These are phyloP conservation scores for Scaptomyza graminum DNA, from an alignment of 1,140 invertebrate species.

Conservation along the genomic window DNA sequence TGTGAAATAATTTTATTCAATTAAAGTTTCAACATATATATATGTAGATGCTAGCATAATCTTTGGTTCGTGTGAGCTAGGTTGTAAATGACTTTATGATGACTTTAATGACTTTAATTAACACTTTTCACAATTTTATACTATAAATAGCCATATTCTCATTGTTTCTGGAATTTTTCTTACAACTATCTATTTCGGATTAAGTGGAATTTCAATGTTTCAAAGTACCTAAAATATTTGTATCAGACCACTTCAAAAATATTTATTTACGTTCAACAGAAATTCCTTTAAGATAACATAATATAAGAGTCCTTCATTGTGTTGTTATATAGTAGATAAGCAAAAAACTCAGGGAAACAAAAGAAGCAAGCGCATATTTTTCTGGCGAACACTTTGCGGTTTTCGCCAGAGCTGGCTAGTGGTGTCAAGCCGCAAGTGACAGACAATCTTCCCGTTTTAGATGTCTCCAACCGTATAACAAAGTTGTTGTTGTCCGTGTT, in stretches of 20 bases:
- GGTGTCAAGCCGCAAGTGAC: slow-evolving; percentile 49
- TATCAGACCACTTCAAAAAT: not conserved
- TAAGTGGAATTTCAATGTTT: no score
- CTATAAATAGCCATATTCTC: no score
- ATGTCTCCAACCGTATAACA: slow-evolving; percentile 23
- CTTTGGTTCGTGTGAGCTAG: not conserved
- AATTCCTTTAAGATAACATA: not conserved
- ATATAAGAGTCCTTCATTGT: slow-evolving; percentile 6
- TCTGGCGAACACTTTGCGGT: slow-evolving; percentile 31
- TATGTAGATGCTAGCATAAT: no score
- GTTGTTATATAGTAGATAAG: not conserved
- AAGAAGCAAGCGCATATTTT: slow-evolving; percentile 24
- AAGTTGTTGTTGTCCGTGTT: slow-evolving; percentile 20
- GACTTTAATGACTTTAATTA: not conserved
- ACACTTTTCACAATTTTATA: no score
- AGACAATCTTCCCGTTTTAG: slow-evolving; percentile 43
- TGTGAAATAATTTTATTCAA: not conserved
- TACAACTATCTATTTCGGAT: no score
- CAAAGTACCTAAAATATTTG: not conserved
- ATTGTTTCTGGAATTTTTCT: no score
- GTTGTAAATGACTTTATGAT: no score
- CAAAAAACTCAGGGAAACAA: not conserved
- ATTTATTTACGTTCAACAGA: not conserved
- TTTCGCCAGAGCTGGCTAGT: slow-evolving; percentile 29
- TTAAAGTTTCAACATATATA: no score